A percentile compares a stretch with the other conserved stretches of the same genome.
Conservation (phyloP, 2,888 invertebrate species). For the Tenthredo distinguenda region DNA sequence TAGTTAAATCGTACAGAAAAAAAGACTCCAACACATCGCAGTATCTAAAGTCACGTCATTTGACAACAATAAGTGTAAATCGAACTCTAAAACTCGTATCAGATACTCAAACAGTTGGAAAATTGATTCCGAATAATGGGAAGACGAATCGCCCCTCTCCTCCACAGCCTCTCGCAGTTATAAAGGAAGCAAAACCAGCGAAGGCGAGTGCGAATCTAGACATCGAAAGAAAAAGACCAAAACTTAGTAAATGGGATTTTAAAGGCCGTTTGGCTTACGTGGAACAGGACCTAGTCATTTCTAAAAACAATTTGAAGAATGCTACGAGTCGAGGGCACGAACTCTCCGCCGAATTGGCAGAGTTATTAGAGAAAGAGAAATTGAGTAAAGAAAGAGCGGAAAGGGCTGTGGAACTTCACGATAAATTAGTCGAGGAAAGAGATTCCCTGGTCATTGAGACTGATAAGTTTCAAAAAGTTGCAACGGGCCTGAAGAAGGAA, state of each 20-base stretch:
- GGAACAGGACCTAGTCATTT: not conserved
- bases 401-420: not conserved
- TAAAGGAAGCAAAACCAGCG: not conserved
- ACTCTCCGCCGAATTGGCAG: not conserved
- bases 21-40: not conserved
- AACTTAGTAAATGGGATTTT: conserved; percentile 40
- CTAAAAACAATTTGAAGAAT: conserved; percentile 23
- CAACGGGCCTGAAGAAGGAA: not conserved
- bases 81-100: not conserved
- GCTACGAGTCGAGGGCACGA: not conserved
- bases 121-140: not conserved
- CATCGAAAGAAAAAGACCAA: not conserved
- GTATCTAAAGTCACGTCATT: not conserved
- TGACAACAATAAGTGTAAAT: not conserved
- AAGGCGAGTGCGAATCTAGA: too few species aligned
- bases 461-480: not conserved
- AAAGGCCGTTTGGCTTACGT: conserved; percentile 24
- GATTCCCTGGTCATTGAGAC: not conserved
- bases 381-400: not conserved
- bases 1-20: conserved; percentile 29
- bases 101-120: not conserved
- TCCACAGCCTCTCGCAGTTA: not conserved
- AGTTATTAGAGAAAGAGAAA: not conserved
- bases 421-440: not conserved
- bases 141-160: not conserved